Evolutionary conservation across 2,797 vertebrate species (phyloP), one percentile per base, ranked within the genome.

Genomic region (Sebastes ruberrimus): DNA sequence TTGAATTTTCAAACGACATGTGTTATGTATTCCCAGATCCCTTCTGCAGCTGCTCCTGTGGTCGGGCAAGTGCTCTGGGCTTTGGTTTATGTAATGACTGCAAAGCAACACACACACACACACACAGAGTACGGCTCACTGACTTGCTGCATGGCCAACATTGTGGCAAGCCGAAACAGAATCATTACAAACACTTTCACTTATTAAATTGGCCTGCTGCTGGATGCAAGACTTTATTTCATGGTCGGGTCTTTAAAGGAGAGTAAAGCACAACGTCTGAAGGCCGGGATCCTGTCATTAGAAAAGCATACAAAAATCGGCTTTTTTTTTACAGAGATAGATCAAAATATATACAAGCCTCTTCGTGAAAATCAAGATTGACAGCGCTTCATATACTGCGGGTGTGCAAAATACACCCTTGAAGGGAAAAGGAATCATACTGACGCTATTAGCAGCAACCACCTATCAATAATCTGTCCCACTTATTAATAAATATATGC

Each of bases 31-130:
- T 89, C 89, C 84, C 89, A 82, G 85, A 92, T 90, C 88, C 76
- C 88, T 88, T 87, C 82, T 88, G 89, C 93, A 94, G 92, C 91
- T 94, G 93, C 87, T 93, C 71, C 88, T 88, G 86, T 83, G 82
- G 84, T 90, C 76, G 53, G 87, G 87, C 76, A 78, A 92, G 80
- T 63, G 91, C 91, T 91, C n/a, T 85, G 79, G 92, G 92, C 88
- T 91, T 85, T 76, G 83, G 86, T 93, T 94, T 94, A 94, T 90
- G 90, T 91, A 94, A 93, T 83, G 89, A 89, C 91, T 90, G 90
- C 88, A 92, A 88, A 90, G 84, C 82, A 86, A 87, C 86, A 87
- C 69, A 62, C 63, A 80, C 53, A 60, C 65, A 57, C 55, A 63
- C 30, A 32, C 30, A 32, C 30, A 32, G 6, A 32, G 68, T 53